Base-by-base conservation (phyloP, 2,888 invertebrate genomes). In the Pandemis corylana region DNA sequence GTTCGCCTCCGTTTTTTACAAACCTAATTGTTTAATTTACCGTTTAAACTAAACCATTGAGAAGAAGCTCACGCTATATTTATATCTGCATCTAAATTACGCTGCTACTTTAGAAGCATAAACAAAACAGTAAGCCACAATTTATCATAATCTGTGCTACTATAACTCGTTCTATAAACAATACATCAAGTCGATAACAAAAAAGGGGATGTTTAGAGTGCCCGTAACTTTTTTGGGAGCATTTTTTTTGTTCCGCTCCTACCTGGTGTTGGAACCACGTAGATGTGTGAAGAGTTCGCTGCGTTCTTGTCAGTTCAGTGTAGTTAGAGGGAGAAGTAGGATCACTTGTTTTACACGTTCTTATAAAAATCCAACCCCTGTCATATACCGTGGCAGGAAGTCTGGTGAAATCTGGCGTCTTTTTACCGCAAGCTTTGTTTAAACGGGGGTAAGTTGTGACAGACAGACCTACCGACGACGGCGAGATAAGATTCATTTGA, bases 121-220 rank as follows among this genome's bases (percentile, higher is more conserved):
- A 75, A 67, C 68, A 71, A 82, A 86, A 84, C 88, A 83, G 87
- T 89, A 87, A 87, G 83, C 88, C 86, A 87, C 90, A 86, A 88
- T 88, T 83, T 82, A 88, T 87, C 85, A 87, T 81, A 83, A 84
- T 82, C 82, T 77, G 73, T 82, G 90, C 90, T 90, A 90, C 91
- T 87, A 88, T 88, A 87, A 86, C 84, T 89, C 84, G 82, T 90
- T 88, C 86, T 84, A 89, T 89, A 92, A 93, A 93, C 92, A 93
- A 91, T 88, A 85, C 84, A 82, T 81, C 79, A 81, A 79, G 73
- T 83, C 79, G 76, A 73, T 76, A 78, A 84, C 84, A 90, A 91
- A 92, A 91, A 92, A 89, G 85, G 93, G 93, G 92, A 92, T 94
- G 93, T 94, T 93, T 91, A 90, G 91, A 90, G 91, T 91, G 90